A percentile compares a stretch with the other conserved stretches of the same genome.
Evolutionary conservation across 2,888 invertebrate species (phyloP).

Genomic region (Chloroclysta siterata): DNA sequence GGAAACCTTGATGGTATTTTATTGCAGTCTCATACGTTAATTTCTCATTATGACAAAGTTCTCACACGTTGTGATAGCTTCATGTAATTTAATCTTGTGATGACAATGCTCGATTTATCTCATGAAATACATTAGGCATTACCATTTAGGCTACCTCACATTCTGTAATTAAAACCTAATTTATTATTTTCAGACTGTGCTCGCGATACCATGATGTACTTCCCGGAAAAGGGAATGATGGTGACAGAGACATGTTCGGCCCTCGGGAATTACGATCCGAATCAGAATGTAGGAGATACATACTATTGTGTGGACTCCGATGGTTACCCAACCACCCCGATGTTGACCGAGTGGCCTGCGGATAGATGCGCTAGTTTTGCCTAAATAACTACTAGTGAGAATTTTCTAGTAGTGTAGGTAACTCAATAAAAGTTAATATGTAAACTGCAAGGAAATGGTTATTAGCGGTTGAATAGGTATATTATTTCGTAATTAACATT

Average conservation of each 20-base stretch:
- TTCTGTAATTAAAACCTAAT: not conserved
- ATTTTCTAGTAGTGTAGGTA: too few relatives aligned
- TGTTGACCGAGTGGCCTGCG: conserved; percentile 52
- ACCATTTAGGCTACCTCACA: too few relatives aligned
- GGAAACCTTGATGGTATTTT: conserved; percentile 44
- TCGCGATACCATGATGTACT: conserved; percentile 82
- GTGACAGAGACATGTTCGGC: conserved; percentile 78
- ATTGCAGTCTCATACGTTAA: conserved; percentile 39
- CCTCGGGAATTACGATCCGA: conserved; percentile 85
- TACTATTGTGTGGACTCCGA: conserved; percentile 86
- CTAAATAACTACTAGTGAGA: not conserved
- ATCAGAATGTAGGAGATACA: conserved; percentile 79
- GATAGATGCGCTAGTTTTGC: conserved; percentile 52
- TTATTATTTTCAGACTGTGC: conserved; percentile 83
- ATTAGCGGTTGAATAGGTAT: not conserved
- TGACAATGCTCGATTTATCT: conserved; percentile 22
- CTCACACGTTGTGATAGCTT: conserved; percentile 10
- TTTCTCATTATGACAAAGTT: conserved; percentile 20
- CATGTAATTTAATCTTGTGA: conserved; percentile 23
- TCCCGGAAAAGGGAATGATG: conserved; percentile 74
- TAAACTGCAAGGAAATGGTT: not conserved
- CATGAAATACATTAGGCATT: conserved; percentile 1
- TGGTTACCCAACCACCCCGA: conserved; percentile 74
- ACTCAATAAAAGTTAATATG: not conserved
- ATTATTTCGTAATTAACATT: not conserved